Conservation (phyloP, 2,113 vertebrate species). For the Oncorhynchus gorbuscha region DNA sequence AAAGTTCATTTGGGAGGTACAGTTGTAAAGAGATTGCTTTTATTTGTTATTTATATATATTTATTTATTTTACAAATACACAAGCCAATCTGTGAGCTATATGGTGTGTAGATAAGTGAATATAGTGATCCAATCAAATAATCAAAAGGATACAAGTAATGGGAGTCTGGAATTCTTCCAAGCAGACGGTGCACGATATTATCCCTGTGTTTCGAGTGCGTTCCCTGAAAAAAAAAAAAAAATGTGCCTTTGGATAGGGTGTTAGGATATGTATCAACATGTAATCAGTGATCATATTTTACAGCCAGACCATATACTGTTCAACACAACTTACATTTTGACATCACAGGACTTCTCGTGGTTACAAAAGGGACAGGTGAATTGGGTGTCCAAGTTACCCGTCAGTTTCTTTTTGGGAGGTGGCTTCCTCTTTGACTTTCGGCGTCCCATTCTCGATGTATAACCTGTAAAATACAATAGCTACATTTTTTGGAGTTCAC, state of each 20-base stretch:
- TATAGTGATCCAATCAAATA: background rate
- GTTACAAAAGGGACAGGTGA: slow-evolving; percentile 92
- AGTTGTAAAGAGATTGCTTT: background rate
- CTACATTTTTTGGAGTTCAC: background rate
- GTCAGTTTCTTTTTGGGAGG: slow-evolving; percentile 92
- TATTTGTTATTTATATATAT: background rate
- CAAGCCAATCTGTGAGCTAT: background rate
- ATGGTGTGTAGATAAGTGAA: no score
- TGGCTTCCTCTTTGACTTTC: slow-evolving; percentile 90
- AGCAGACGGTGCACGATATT: slow-evolving; percentile 89
- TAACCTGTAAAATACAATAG: background rate
- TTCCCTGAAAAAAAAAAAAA: slow-evolving; percentile 75
- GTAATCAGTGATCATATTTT: background rate
- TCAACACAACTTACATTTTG: slow-evolving; percentile 79
- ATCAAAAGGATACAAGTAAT: slow-evolving; percentile 82
- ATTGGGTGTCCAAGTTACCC: slow-evolving; percentile 87
- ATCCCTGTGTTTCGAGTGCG: slow-evolving; percentile 89
- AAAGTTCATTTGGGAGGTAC: background rate
- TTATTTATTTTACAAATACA: background rate
- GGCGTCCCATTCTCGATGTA: slow-evolving; percentile 78
- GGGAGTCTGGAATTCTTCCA: slow-evolving; percentile 94
- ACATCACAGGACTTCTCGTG: slow-evolving; percentile 93
- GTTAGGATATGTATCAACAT: background rate
- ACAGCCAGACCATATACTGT: background rate
- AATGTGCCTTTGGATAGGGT: background rate